A percentile compares a stretch with the other conserved stretches of the same genome.
Conservation (phyloP, 2,797 vertebrate species). For the Benthosema pterotum region DNA sequence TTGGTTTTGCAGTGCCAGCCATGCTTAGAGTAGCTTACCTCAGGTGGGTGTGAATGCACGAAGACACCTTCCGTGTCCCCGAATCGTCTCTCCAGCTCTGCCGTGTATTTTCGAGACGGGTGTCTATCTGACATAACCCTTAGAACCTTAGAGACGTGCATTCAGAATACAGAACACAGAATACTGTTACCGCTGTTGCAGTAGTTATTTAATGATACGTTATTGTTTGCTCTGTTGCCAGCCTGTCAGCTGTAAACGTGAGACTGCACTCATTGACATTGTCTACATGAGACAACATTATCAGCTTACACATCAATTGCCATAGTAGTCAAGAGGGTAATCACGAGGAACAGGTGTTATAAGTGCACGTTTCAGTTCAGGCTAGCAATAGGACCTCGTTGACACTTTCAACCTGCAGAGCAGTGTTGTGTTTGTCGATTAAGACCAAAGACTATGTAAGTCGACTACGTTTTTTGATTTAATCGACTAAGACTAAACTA, state of each 20-base stretch:
- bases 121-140: conserved; percentile 75
- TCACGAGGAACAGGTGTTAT: too few relatives aligned
- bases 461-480: too few relatives aligned
- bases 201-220: neutral
- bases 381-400: too few relatives aligned
- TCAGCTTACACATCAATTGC: too few relatives aligned
- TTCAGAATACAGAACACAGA: neutral
- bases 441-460: too few relatives aligned
- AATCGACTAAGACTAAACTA: too few relatives aligned
- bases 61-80: conserved; percentile 57
- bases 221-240: too few relatives aligned
- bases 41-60: conserved; percentile 55
- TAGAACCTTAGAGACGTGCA: conserved; percentile 60
- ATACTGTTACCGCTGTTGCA: too few relatives aligned
- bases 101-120: conserved; percentile 71
- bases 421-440: too few relatives aligned
- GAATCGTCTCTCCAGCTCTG: conserved; percentile 70
- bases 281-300: neutral
- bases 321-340: neutral
- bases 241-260: neutral
- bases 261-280: neutral
- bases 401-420: too few relatives aligned
- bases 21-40: conserved; percentile 51
- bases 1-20: too few relatives aligned
- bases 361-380: too few relatives aligned